Base-by-base conservation (phyloP, 2,113 vertebrate species). In the Bujurquina vittata region DNA sequence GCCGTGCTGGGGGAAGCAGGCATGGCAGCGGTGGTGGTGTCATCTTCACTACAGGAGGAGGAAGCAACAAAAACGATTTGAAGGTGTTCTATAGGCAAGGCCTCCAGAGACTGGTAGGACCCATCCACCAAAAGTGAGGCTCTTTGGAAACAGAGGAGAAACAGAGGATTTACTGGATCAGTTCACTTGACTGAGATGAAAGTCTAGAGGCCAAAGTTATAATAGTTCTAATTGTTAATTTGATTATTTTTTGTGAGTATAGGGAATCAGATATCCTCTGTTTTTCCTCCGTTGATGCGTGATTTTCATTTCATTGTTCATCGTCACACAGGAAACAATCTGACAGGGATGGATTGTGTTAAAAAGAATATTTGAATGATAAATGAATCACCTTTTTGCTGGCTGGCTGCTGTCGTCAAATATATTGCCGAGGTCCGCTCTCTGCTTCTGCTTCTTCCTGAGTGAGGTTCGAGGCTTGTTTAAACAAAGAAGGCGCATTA, bases 1-100 rank as follows among this genome's bases (percentile, higher is more conserved):
- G 80, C 63, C 17, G 7, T 4, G 23, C 12, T 4, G 31, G 83
- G 26, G 55, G 80, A 10, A 4, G 62, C 20, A 31, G 49, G 9
- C 10, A 54, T 62, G 29, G 43, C 8, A 7, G 49, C 5, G 6
- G 10, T 0, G 23, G 11, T 0, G 23, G 82, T 20, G 37, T 94
- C 94, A 9, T 94, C 94, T 61, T 94, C 94, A 83, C 93, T 94
- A 33, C 85, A 93, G 89, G 92, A 85, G 77, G 90, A 94, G 92
- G 93, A 93, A 93, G 91, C 89, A 85, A 94, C 91, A 94, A 94
- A 94, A 63, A 94, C 92, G 83, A 94, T 95, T 88, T 95, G 93
- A 92, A 94, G 94, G 89, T 93, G 93, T 84, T 94, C 89, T 83
- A 92, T 82, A 20, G 94, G 94, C 90, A 95, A 87, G 52, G 94